Base-by-base conservation (phyloP, 2,888 invertebrate genomes). In the Stramonita haemastoma region DNA sequence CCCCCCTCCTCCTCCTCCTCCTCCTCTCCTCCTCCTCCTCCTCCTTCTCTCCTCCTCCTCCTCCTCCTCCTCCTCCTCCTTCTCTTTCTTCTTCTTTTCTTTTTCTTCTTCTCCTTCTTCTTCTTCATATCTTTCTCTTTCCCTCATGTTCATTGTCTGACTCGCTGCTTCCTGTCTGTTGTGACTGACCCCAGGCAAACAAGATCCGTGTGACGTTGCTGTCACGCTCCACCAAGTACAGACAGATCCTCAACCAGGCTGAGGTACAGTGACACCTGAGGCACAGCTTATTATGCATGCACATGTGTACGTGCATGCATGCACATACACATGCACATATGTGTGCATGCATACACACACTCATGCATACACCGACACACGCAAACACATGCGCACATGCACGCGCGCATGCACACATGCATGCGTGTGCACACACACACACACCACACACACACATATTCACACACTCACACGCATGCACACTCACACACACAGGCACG, bases 211-310 rank as follows among this genome's bases (percentile, higher is more conserved):
- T 99, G 0, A 99, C 99, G 2, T 96, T 99, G 87, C 96, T 99
- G 0, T 98, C 98, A 17, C 97, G 99, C 93, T 97, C 98, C 91
- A 99, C 99, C 0, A 97, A 97, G 93, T 98, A 98, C 95, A 97
- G 99, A 89, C 97, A 97, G 92, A 98, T 99, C 93, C 96, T 99
- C n/a, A 99, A 99, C 95, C 98, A 99, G 95, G 97, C 97, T 88
- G 97, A 98, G 94, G 97, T 99, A 81, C 95, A 90, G 81, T 84
- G 60, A 32, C 70, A 70, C 81, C 29, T 46, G 1, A 17, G 1
- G 26, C 66, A 66, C 13, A 66, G 19, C 26, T 17, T 26, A 66
- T 17, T 2, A 66, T 26, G 26, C 66, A 66, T 66, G 26, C 66
- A 66, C 66, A 13, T 26, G 17, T 2, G 2, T 22, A 2, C 17